Percentiles rank a stretch among this genome's conserved stretches.
These are phyloP conservation scores for Liparis tanakae DNA, from an alignment of 2,797 vertebrate species.

Conservation along the genomic window DNA sequence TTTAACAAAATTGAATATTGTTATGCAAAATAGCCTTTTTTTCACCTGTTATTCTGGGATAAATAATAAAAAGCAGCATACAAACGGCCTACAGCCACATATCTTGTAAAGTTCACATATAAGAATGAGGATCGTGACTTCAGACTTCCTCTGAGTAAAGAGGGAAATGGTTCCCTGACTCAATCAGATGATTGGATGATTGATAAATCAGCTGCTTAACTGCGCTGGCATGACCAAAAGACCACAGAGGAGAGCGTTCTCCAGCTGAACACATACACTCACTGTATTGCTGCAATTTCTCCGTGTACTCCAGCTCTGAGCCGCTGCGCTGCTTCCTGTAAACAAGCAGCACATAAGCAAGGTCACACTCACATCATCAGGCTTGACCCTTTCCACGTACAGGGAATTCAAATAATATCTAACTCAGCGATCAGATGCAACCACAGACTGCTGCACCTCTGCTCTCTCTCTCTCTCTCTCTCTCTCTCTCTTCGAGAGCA, in stretches of 20 bases:
- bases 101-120: neutral
- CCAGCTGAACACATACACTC: slow-evolving; percentile 74
- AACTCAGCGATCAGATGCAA: slow-evolving; percentile 28
- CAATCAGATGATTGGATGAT: slow-evolving; percentile 70
- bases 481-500: neutral
- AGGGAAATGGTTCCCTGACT: slow-evolving; percentile 50
- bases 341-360: slow-evolving; percentile 68
- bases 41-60: neutral
- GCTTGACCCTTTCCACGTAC: slow-evolving; percentile 44
- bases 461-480: slow-evolving; percentile 3
- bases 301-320: slow-evolving; percentile 95
- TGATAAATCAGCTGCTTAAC: slow-evolving; percentile 70
- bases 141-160: slow-evolving; percentile 33
- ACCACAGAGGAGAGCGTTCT: slow-evolving; percentile 32
- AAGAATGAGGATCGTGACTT: neutral
- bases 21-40: no score
- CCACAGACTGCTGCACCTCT: slow-evolving; percentile 9
- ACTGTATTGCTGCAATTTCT: slow-evolving; percentile 99
- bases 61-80: neutral
- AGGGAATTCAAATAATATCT: slow-evolving; percentile 29
- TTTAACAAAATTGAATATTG: no score
- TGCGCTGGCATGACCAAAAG: slow-evolving; percentile 60
- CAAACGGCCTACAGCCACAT: neutral
- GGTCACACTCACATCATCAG: slow-evolving; percentile 65
- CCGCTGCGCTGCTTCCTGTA: slow-evolving; percentile 93